Evolutionary conservation across 2,113 vertebrate species (phyloP), one percentile per base, ranked within the genome.

Genomic region (Callithrix jacchus): DNA sequence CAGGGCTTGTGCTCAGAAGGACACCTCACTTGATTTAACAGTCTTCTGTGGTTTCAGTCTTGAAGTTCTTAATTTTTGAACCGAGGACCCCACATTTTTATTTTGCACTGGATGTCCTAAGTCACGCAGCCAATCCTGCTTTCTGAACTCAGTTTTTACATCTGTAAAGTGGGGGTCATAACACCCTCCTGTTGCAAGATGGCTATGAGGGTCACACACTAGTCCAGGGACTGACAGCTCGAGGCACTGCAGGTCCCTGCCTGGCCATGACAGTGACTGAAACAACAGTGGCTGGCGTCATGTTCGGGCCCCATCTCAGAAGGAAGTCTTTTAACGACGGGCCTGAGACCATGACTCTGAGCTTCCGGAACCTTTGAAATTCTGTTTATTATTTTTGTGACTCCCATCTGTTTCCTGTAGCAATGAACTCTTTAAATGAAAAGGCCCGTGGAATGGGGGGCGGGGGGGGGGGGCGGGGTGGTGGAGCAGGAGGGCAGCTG

Each of bases 371-470:
- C n/a, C 73, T 96, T 97, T 96, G 95, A 96, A 97, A 91, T 79
- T 52, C 68, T 89, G 93, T 89, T 94, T 94, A 82, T 93, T 87
- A 86, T 93, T 81, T 95, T 91, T 95, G 79, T 89, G 49, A 17
- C 82, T 77, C 66, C 92, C 89, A 93, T 96, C 95, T 97, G 96
- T 95, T 95, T 96, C 96, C 97, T 95, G 94, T 77, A 87, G 93
- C 84, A 10, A 49, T 49, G 95, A 92, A 47, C 56, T 89, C 40
- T 77, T 66, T 76, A 71, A 87, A 66, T 74, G 54, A 61, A 89
- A 95, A 70, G 30, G 27, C 91, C 88, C 49, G 49, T 82, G 79
- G 47, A 70, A 32, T 52, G 52, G 21, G 8, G 3, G 27, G n/a
- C n/a, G n/a, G n/a, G n/a, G n/a, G n/a, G n/a, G n/a, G n/a, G n/a